Evolutionary conservation across 2,888 invertebrate genomes (phyloP).

Genomic region (Caenorhabditis afra): DNA sequence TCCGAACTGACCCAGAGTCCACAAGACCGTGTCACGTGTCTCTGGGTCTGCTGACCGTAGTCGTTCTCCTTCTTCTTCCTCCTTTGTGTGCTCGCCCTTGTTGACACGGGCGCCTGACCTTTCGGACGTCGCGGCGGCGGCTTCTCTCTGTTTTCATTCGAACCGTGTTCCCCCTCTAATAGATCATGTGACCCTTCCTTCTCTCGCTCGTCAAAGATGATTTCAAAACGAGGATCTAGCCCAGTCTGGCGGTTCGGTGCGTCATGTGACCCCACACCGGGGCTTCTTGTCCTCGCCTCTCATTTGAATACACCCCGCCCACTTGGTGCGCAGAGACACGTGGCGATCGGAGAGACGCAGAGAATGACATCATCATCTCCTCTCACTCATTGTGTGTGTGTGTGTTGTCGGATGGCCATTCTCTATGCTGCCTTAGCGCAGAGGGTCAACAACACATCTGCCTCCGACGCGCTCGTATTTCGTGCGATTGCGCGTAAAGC

Average conservation of each 20-base stretch:
- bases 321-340: neutral
- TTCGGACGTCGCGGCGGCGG: neutral
- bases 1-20: too few relatives aligned
- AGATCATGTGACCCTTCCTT: conserved; percentile 1
- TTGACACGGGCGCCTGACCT: neutral
- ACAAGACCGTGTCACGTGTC: too few relatives aligned
- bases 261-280: conserved; percentile 35
- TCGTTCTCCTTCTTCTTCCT: too few relatives aligned
- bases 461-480: conserved; percentile 40
- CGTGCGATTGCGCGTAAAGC: conserved; percentile 47
- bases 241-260: conserved; percentile 3
- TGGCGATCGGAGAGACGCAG: conserved; percentile 18
- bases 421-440: neutral
- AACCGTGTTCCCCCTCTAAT: too few relatives aligned
- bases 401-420: conserved; percentile 17
- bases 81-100: too few relatives aligned
- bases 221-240: neutral
- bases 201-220: neutral
- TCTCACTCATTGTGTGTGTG: too few relatives aligned
- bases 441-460: conserved; percentile 38
- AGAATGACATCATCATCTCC: conserved; percentile 48
- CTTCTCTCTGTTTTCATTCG: neutral
- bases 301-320: conserved; percentile 34
- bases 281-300: conserved; percentile 1
- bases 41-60: too few relatives aligned